phyloP scores from a whole-genome alignment of 2,888 invertebrate species.

The Clusia tigrina region DNA sequence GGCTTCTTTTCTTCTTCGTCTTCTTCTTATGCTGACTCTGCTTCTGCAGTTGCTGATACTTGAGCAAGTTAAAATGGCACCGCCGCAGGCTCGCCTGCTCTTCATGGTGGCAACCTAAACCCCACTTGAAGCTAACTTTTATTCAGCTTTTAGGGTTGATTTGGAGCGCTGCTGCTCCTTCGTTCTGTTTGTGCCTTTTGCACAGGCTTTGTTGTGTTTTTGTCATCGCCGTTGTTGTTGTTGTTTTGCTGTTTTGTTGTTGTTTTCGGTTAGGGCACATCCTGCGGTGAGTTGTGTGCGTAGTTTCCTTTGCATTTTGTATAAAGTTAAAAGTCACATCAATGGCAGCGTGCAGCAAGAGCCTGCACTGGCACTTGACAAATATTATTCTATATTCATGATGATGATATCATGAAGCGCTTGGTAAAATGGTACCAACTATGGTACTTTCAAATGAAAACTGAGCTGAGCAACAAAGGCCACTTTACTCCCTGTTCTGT shows the following conservation, averaged over 20 bases:
- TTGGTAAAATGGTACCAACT: not conserved
- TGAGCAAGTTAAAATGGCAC: constrained; percentile 48
- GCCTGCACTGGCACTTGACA: constrained; percentile 28
- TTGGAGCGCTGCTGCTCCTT: not conserved
- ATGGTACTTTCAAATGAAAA: not conserved
- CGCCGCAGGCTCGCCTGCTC: constrained; percentile 38
- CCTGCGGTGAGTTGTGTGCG: not conserved
- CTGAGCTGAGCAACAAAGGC: not conserved
- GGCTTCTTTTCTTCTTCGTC: constrained; percentile 7
- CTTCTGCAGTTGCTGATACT: constrained; percentile 13
- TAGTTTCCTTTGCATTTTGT: not conserved
- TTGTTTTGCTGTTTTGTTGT: constrained; percentile 34
- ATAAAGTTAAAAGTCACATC: not conserved
- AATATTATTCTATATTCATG: constrained; percentile 38
- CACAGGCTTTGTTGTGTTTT: constrained; percentile 33
- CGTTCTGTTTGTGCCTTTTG: constrained; percentile 23
- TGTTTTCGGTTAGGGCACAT: constrained; percentile 32
- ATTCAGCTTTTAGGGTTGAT: constrained; percentile 26
- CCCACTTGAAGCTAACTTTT: constrained; percentile 49
- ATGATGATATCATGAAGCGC: constrained; percentile 10
- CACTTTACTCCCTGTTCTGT: too few relatives aligned
- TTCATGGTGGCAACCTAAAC: constrained; percentile 22
- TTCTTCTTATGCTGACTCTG: not conserved
- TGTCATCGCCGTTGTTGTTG: constrained; percentile 25
- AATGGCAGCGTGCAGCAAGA: not conserved